These are phyloP conservation scores for Ophion ventricosus DNA, from an alignment of 2,888 invertebrate genomes.

Conservation along the genomic window DNA sequence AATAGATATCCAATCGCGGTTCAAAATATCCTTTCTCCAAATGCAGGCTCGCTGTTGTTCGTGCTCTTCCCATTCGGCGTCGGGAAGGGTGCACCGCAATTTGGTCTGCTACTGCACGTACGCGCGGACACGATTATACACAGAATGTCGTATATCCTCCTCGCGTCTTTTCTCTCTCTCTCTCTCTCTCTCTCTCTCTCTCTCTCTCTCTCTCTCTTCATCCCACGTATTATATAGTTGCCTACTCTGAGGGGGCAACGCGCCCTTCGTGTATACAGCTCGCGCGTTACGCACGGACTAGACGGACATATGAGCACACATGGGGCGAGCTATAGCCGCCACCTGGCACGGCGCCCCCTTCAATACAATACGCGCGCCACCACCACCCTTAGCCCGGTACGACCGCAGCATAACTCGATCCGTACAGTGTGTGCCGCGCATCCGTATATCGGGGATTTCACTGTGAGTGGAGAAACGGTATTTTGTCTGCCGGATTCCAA, in stretches of 20 bases:
- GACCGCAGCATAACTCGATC: conserved; percentile 57
- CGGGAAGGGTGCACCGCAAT: conserved; percentile 61
- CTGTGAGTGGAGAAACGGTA: not conserved
- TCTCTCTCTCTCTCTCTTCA: conserved; percentile 7
- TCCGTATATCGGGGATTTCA: conserved; percentile 28
- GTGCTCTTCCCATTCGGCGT: conserved; percentile 38
- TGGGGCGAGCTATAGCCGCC: conserved; percentile 78
- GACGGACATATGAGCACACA: conserved; percentile 74
- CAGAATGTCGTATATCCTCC: conserved; percentile 19
- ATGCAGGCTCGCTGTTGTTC: not conserved
- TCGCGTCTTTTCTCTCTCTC: conserved; percentile 11
- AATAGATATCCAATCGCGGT: not conserved
- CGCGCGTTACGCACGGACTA: conserved; percentile 41
- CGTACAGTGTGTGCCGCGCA: conserved; percentile 29
- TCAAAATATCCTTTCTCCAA: not conserved
- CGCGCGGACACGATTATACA: not conserved
- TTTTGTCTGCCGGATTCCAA: not conserved
- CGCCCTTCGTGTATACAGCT: conserved; percentile 41
- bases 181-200: conserved; percentile 9
- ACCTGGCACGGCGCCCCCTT: conserved; percentile 78
- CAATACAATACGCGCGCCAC: conserved; percentile 45
- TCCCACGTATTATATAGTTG: conserved; percentile 22
- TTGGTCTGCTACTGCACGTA: conserved; percentile 39
- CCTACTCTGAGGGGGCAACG: conserved; percentile 49
- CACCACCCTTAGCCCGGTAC: conserved; percentile 52